Percentiles rank a stretch among this genome's conserved stretches.
These are phyloP conservation scores for Australoheros scitulus DNA, from an alignment of 2,113 vertebrate species.

Conservation along the genomic window DNA sequence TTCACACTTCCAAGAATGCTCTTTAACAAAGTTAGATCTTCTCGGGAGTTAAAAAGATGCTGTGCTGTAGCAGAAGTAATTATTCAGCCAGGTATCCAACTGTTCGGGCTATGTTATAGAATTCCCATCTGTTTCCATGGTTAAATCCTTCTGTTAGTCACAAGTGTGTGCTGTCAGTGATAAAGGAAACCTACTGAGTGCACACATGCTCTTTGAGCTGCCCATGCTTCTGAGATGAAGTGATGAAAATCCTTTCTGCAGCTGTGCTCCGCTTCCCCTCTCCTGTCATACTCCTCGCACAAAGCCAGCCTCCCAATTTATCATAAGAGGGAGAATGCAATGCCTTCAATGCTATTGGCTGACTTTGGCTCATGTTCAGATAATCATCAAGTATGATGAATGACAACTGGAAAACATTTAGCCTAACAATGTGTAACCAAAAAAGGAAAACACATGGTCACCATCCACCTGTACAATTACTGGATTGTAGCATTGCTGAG, in stretches of 20 bases:
- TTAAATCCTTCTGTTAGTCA: conserved; percentile 22
- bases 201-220: background rate
- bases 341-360: conserved; percentile 40
- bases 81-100: conserved; percentile 27
- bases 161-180: background rate
- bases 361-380: background rate
- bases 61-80: conserved; percentile 13
- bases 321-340: background rate
- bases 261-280: conserved; percentile 27
- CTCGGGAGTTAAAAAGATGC: conserved; percentile 33
- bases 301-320: conserved; percentile 69
- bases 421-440: no score
- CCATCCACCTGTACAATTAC: no score
- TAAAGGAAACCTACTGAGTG: conserved; percentile 28
- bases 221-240: conserved; percentile 31
- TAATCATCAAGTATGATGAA: background rate
- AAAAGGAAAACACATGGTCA: no score
- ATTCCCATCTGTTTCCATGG: conserved; percentile 43
- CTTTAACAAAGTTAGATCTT: conserved; percentile 24
- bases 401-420: background rate
- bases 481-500: no score
- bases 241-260: conserved; percentile 37
- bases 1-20: background rate
- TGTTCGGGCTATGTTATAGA: conserved; percentile 17
- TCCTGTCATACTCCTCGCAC: conserved; percentile 27